Percentiles rank a stretch among this genome's conserved stretches.
phyloP scores from a whole-genome alignment of 2,888 invertebrate species.

The Tinea pellionella region DNA sequence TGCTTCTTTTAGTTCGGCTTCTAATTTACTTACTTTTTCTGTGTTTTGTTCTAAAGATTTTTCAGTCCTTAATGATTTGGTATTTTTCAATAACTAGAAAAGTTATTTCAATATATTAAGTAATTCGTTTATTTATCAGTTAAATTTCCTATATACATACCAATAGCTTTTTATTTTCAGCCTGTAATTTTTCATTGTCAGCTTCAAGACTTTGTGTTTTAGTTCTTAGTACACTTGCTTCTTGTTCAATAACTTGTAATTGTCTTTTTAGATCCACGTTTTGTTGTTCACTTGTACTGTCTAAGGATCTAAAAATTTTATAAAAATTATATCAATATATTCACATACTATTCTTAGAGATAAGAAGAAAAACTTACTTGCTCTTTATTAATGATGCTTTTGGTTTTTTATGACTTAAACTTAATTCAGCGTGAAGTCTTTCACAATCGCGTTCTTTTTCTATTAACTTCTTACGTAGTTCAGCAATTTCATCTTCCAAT shows the following conservation, averaged over 20 bases:
- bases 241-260: constrained; percentile 81
- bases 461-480: constrained; percentile 78
- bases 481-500: constrained; percentile 79
- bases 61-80: constrained; percentile 64
- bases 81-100: constrained; percentile 62
- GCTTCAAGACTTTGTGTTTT: constrained; percentile 77
- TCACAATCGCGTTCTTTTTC: constrained; percentile 88
- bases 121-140: no score
- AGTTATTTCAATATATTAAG: constrained; percentile 10
- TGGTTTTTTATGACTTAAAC: constrained; percentile 71
- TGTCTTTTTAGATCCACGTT: constrained; percentile 78
- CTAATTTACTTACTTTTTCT: constrained; percentile 71
- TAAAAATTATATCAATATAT: background rate
- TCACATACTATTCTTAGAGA: background rate
- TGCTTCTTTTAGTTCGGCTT: constrained; percentile 72
- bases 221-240: constrained; percentile 74
- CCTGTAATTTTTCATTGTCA: constrained; percentile 80
- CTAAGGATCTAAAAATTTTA: constrained; percentile 61
- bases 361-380: constrained; percentile 60
- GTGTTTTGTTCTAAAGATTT: constrained; percentile 69
- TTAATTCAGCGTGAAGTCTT: constrained; percentile 78
- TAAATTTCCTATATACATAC: no score
- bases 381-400: constrained; percentile 72
- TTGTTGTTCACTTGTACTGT: constrained; percentile 68
- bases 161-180: constrained; percentile 80